Evolutionary conservation across 1,140 invertebrate species (phyloP).

Genomic region (Ceratina calcarata): DNA sequence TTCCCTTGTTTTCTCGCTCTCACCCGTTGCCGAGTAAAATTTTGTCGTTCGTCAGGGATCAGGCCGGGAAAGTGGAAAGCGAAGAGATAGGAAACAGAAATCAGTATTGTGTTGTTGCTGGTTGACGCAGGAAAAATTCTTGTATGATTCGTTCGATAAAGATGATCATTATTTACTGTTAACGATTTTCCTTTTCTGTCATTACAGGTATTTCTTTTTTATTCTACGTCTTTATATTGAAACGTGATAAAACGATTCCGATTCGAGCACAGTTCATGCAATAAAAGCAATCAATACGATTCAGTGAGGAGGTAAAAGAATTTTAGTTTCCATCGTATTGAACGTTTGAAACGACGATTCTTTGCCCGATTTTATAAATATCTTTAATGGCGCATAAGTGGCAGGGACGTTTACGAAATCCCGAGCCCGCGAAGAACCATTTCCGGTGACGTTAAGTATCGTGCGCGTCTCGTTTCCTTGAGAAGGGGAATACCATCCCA

Average conservation of each 20-base stretch:
- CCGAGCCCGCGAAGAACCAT: not conserved
- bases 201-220: no score
- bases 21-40: slow-evolving; percentile 1
- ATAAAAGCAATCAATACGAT: no score
- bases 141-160: no score
- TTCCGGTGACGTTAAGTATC: slow-evolving; percentile 7
- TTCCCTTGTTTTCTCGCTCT: not conserved
- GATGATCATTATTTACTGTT: no score
- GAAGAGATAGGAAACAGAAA: not conserved
- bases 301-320: not conserved
- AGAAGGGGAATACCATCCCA: slow-evolving; percentile 7
- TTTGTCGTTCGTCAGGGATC: not conserved
- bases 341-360: not conserved
- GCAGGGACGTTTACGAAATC: slow-evolving; percentile 9
- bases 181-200: no score
- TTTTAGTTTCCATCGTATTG: not conserved
- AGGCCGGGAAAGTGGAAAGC: not conserved
- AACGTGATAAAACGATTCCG: no score
- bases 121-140: no score
- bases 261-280: no score
- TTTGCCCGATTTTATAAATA: not conserved
- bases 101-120: not conserved
- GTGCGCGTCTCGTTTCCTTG: slow-evolving; percentile 22
- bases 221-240: no score
- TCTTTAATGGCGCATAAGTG: not conserved